Conservation (phyloP, 2,113 vertebrate species). For the Eidolon helvum region DNA sequence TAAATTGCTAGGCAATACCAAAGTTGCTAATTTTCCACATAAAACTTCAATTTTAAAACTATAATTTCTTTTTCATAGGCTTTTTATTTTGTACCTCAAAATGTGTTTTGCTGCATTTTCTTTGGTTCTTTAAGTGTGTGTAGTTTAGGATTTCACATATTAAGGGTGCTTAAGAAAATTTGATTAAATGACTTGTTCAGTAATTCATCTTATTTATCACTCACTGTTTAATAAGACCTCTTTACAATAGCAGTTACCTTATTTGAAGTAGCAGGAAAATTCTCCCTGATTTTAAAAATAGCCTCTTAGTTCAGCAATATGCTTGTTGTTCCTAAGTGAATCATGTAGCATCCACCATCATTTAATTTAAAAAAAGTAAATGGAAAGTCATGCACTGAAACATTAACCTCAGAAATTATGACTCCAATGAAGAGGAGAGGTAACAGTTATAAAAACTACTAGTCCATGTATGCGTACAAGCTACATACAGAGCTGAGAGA, state of each 20-base stretch:
- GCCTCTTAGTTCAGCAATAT: not conserved
- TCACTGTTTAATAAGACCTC: not conserved
- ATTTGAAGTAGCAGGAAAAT: not conserved
- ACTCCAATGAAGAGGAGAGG: not conserved
- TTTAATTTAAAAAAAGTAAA: not conserved
- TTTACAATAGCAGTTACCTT: not conserved
- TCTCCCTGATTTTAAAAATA: not conserved
- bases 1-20: constrained; percentile 12
- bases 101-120: not conserved
- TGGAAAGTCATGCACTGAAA: not conserved
- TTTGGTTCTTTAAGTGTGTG: not conserved
- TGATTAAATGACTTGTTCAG: not conserved
- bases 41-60: constrained; percentile 14
- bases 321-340: not conserved
- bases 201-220: not conserved
- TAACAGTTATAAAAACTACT: not conserved
- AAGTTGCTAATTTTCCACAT: constrained; percentile 45
- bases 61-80: not conserved
- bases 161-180: not conserved
- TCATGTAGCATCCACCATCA: not conserved
- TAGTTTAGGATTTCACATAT: not conserved
- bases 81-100: not conserved
- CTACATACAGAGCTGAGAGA: not conserved
- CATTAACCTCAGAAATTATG: not conserved
- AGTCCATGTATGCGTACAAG: rapidly evolving